These are phyloP conservation scores for Argentina silus DNA, from an alignment of 2,797 vertebrate genomes.

Conservation along the genomic window DNA sequence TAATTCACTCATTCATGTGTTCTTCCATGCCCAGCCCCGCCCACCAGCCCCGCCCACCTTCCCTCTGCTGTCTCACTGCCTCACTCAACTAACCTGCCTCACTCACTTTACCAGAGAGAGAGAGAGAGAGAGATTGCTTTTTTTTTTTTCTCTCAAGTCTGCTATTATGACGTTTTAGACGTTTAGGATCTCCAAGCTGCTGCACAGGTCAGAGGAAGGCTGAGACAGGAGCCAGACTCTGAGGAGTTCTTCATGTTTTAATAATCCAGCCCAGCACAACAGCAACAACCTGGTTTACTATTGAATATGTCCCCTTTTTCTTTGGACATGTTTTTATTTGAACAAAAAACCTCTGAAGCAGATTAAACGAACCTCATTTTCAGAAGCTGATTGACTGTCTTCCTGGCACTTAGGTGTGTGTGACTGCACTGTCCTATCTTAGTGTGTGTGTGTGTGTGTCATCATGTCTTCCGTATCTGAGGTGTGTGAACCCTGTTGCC, in stretches of 20 bases:
- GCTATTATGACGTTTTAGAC: too few species aligned
- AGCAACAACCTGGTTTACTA: slow-evolving; percentile 13
- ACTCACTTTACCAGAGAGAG: too few species aligned
- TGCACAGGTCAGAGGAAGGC: background rate
- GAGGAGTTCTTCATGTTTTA: slow-evolving; percentile 32
- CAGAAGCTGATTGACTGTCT: slow-evolving; percentile 11
- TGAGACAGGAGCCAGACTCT: background rate
- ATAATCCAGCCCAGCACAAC: slow-evolving; percentile 33
- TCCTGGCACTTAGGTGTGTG: slow-evolving; percentile 22
- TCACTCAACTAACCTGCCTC: background rate
- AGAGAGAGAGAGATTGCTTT: too few species aligned
- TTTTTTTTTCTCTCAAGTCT: too few species aligned
- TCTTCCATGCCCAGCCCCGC: too few species aligned
- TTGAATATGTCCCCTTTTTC: slow-evolving; percentile 18
- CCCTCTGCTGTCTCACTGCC: background rate
- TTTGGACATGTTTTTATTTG: too few species aligned
- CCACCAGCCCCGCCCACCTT: too few species aligned
- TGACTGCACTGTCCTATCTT: slow-evolving; percentile 7
- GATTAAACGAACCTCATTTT: too few species aligned
- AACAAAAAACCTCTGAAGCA: too few species aligned
- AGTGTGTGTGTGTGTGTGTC: too few species aligned
- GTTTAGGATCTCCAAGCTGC: too few species aligned
- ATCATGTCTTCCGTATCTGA: slow-evolving; percentile 27
- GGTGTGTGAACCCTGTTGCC: background rate
- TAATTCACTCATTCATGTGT: too few species aligned